A percentile compares a stretch with the other conserved stretches of the same genome.
phyloP scores from a whole-genome alignment of 2,888 invertebrate genomes.

The Parnassius smintheus region DNA sequence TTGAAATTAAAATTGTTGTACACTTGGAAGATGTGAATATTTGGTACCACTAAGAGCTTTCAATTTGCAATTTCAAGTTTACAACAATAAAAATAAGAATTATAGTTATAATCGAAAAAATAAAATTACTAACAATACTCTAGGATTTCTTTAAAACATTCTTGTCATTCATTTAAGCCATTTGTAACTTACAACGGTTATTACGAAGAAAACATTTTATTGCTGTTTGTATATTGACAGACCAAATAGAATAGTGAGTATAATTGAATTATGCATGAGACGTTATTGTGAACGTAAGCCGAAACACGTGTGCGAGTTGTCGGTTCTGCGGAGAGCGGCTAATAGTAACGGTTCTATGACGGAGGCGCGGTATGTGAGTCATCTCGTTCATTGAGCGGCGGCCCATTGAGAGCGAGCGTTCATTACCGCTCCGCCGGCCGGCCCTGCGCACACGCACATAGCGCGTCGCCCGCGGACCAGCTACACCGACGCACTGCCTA shows the following conservation, averaged over 20 bases:
- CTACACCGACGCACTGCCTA: constrained; percentile 68
- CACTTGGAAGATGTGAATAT: too few relatives aligned
- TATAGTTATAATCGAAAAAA: too few relatives aligned
- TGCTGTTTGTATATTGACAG: constrained; percentile 5
- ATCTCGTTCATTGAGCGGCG: constrained; percentile 58
- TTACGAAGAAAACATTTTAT: constrained; percentile 10
- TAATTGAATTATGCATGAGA: constrained; percentile 28
- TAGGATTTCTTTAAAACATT: too few relatives aligned
- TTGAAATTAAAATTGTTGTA: too few relatives aligned
- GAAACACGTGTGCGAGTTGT: constrained; percentile 56
- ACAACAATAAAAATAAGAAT: too few relatives aligned
- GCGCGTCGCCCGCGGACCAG: constrained; percentile 64
- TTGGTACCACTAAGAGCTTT: too few relatives aligned
- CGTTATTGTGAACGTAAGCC: constrained; percentile 46
- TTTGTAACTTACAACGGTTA: background rate
- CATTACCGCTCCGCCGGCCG: constrained; percentile 68
- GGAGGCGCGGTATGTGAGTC: constrained; percentile 77
- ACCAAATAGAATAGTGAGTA: constrained; percentile 26
- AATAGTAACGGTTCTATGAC: constrained; percentile 67
- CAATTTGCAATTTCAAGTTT: too few relatives aligned
- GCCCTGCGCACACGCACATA: constrained; percentile 74
- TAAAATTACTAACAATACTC: too few relatives aligned
- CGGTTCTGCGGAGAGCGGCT: constrained; percentile 53
- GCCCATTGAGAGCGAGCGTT: constrained; percentile 77
- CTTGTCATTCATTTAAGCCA: too few relatives aligned